Evolutionary conservation across 2,888 invertebrate species (phyloP).

Genomic region (Spodoptera exigua): DNA sequence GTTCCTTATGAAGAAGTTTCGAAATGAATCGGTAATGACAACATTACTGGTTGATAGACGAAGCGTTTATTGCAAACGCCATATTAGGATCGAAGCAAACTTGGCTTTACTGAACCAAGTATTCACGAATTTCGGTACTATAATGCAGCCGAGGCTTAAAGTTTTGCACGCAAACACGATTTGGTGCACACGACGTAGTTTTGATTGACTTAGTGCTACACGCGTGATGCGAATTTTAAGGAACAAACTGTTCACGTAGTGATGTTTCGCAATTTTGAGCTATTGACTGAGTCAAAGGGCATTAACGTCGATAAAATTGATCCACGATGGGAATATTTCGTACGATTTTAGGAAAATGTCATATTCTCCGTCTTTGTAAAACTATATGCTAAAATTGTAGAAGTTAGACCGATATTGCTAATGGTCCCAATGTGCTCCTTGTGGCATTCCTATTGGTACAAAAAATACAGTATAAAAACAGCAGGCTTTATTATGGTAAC

Average conservation of each 20-base stretch:
- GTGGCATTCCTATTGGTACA: not conserved
- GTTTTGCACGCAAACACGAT: slow-evolving; percentile 51
- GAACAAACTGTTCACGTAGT: slow-evolving; percentile 4
- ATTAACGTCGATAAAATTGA: not conserved
- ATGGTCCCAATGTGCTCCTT: slow-evolving; percentile 9
- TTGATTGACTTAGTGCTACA: slow-evolving; percentile 36
- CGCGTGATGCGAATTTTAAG: slow-evolving; percentile 16
- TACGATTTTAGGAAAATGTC: too few relatives aligned
- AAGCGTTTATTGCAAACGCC: slow-evolving; percentile 17
- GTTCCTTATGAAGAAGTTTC: not conserved
- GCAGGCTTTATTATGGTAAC: too few relatives aligned
- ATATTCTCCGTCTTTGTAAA: too few relatives aligned
- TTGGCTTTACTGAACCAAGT: slow-evolving; percentile 38
- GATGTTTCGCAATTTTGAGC: slow-evolving; percentile 5
- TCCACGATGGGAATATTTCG: too few relatives aligned
- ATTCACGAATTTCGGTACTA: slow-evolving; percentile 38
- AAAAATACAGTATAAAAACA: too few relatives aligned
- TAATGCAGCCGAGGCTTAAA: slow-evolving; percentile 16
- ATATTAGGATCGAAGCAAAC: slow-evolving; percentile 36
- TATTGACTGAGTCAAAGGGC: not conserved
- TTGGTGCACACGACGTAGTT: slow-evolving; percentile 44
- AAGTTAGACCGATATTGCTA: too few relatives aligned
- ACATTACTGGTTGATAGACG: slow-evolving; percentile 17
- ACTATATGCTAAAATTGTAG: too few relatives aligned
- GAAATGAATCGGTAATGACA: slow-evolving; percentile 8